phyloP scores from a whole-genome alignment of 2,888 invertebrate species.

The Congeria kusceri region DNA sequence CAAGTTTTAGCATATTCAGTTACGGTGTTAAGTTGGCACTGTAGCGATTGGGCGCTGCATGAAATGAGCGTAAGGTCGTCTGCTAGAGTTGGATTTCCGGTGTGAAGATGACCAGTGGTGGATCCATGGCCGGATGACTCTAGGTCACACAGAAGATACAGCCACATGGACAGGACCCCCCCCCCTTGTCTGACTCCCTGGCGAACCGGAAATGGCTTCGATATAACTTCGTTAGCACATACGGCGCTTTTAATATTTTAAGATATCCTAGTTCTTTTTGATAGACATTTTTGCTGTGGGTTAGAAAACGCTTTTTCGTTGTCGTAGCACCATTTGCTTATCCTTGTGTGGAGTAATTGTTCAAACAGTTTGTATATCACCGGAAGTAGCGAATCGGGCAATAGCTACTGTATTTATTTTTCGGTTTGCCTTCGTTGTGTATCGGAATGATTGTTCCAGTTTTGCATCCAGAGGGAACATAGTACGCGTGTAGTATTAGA shows the following conservation, averaged over 20 bases:
- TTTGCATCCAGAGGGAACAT: too few relatives aligned
- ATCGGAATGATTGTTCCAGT: too few relatives aligned
- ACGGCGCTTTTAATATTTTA: neutral
- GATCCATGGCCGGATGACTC: neutral
- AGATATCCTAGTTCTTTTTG: too few relatives aligned
- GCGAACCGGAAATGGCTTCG: neutral
- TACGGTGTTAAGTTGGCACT: neutral
- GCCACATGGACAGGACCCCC: neutral
- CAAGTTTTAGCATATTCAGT: neutral
- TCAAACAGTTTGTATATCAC: too few relatives aligned
- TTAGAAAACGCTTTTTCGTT: too few relatives aligned
- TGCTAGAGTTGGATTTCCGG: conserved; percentile 19
- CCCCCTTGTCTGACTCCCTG: conserved; percentile 11
- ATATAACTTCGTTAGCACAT: neutral
- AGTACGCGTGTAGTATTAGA: too few relatives aligned
- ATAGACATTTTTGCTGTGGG: too few relatives aligned
- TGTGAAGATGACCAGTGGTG: neutral
- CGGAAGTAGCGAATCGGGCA: too few relatives aligned
- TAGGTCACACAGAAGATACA: neutral
- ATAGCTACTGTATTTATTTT: too few relatives aligned
- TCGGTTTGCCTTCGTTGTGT: too few relatives aligned
- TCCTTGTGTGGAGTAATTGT: too few relatives aligned
- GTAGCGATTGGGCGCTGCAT: neutral
- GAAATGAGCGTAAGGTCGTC: conserved; percentile 6
- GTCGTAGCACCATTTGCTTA: too few relatives aligned